Evolutionary conservation across 2,888 invertebrate genomes (phyloP), one percentile per base, ranked within the genome.

Genomic region (Bellardia pandia): DNA sequence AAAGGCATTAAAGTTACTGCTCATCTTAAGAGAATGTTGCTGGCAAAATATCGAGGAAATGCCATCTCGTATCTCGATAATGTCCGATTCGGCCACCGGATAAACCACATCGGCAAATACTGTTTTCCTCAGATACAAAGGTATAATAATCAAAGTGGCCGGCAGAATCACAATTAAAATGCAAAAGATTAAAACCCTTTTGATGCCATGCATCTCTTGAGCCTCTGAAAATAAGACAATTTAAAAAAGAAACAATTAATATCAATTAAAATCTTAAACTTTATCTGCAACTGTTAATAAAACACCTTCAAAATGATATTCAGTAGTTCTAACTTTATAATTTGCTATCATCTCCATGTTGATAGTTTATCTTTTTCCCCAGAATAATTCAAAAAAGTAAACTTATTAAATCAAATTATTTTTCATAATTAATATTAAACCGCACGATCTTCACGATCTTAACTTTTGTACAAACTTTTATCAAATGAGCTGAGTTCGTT

Each of bases 11-110:
- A 95, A 95, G 68, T 94, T 93, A 11, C 95, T 95, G 91, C 96
- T 97, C 97, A 97, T 97, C 91, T 94, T 95, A 74, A 98, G 93
- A 58, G 96, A 96, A 93, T 97, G 97, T 90, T 95, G 95, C 94
- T 97, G 94, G 93, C 97, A 97, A 94, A 97, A 98, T 90, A 97
- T 94, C 60, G 97, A 96, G 11, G 97, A 97, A 88, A 97, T 96
- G 53, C 97, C 97, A 93, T 97, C 96, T 85, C 96, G 95, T 88
- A 98, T 96, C 92, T 97, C 97, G 74, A 97, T 94, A 23, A 97
- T 96, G 94, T 98, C 98, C 1, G 97, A 97, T 93, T 97, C 97
- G 9, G 97, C 96, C 89, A 98, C 96, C 89, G 95, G 95, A 91
- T 97, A 97, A 88, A 95, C 94, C 33, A 97, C 96, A 94, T 97